Evolutionary conservation across 35 echinoderm and acorn worm species (phyloP).

Genomic region (Lytechinus variegatus): DNA sequence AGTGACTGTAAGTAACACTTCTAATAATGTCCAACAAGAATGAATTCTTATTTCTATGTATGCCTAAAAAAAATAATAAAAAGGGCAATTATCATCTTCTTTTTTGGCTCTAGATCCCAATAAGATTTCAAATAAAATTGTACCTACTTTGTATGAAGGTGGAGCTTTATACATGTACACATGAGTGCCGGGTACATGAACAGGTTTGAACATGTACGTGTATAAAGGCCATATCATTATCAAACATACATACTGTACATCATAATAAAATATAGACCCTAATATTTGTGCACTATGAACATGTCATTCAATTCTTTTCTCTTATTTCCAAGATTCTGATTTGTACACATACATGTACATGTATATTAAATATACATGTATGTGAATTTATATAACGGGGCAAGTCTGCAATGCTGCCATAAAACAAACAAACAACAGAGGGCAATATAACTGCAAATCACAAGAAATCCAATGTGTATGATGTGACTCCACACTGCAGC

Average conservation of each 20-base stretch:
- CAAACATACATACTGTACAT: not conserved
- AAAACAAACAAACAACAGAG: not conserved
- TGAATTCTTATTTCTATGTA: not conserved
- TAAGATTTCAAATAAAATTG: not conserved
- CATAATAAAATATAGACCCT: not conserved
- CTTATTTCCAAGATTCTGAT: too few species aligned
- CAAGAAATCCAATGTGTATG: too few species aligned
- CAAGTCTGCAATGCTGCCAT: not conserved
- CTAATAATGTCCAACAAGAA: not conserved
- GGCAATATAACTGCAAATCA: too few species aligned
- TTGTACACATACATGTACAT: too few species aligned
- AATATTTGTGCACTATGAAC: not conserved
- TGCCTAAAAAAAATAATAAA: not conserved
- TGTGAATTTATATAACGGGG: not conserved
- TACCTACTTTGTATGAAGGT: too few species aligned
- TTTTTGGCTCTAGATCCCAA: not conserved
- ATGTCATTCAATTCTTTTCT: too few species aligned
- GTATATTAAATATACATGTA: too few species aligned
- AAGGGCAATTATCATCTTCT: not conserved
- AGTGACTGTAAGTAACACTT: not conserved
- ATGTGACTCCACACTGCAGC: too few species aligned
- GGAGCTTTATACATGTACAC: too few species aligned
- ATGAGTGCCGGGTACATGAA: not conserved
- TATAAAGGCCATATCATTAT: too few species aligned
- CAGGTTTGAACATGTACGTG: not conserved